Base-by-base conservation (phyloP, 2,888 invertebrate species). In the Thymelicus sylvestris region DNA sequence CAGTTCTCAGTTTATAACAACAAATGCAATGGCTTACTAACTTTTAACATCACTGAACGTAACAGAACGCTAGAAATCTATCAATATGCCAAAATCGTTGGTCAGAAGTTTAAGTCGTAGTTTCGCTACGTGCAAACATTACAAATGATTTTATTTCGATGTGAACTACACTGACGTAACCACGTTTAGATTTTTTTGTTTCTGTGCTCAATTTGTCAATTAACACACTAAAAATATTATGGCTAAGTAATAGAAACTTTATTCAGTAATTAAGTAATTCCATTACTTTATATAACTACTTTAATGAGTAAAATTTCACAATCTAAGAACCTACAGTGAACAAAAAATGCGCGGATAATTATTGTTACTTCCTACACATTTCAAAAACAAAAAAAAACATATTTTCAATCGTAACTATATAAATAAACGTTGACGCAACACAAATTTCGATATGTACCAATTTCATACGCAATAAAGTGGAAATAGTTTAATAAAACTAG, bases 11-110 rank as follows among this genome's bases (percentile, higher is more conserved):
- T 0, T 0, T 31, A 31, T 31, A 41, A 7, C 41, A 41, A 44
- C 44, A 44, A 10, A 44, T 44, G 44, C 44, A 44, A 12, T 44
- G 44, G 1, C 6, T 12, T 10, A 44, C 10, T 12, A 44, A 10
- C 8, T 44, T 44, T n/a, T 7, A 52, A 52, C 50, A 15, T 7
- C 15, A 15, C 8, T 52, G 19, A 0, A 6, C 1, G 19, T 19
- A 7, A 55, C 24, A 24, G 55, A 55, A 3, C 24, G 6, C 55
- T 12, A 55, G 47, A 38, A 48, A 38, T 64, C 38, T 38, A 64
- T 64, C 13, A 38, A 64, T 64, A 64, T 64, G 63, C 50, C 63
- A 15, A 48, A 64, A 38, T 50, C 50, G 63, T 64, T 55, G 15
- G 6, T 15, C 15, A 24, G 12, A 50, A 55, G 24, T 24, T 10